Evolutionary conservation across 1,140 invertebrate genomes (phyloP), one percentile per base, ranked within the genome.

Genomic region (Calycopis cecrops): DNA sequence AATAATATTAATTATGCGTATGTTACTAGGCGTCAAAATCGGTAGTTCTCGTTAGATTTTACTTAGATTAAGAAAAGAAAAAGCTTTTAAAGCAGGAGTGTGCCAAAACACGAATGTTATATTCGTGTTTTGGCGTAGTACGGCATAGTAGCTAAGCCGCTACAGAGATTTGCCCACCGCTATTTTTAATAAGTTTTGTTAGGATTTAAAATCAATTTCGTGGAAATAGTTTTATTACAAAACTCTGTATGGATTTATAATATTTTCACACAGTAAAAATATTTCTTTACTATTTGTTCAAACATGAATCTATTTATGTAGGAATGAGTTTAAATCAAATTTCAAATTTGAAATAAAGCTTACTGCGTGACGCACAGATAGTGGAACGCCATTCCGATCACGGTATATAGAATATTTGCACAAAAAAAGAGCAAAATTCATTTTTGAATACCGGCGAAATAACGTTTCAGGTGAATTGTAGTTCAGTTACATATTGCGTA

Each of bases 401-500:
- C 38, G 21, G 2, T 40, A 8, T 40, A 40, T 40, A 8, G 16
- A 44, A 44, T 44, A 44, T 44, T 44, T 28, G 6, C 6, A 28
- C 21, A 28, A 6, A 28, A 28, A 28, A 28, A 28, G 21, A n/a
- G 6, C 21, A 28, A 28, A 28, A 28, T 28, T 28, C 21, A 28
- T 28, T 28, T 28, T 28, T 28, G n/a, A 28, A 28, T 6, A 28
- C 21, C 21, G 2, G 21, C 2, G 6, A 28, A 64, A 63, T 69
- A 59, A 70, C 67, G 64, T 66, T 68, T 55, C 54, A 57, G 48
- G 58, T 53, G 48, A 65, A 68, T n/a, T n/a, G n/a, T n/a, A n/a
- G n/a, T n/a, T 71, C 69, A 55, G 47, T 60, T 65, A 69, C 66
- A 71, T 69, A 74, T 73, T 74, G 74, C 69, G 60, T 61, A 68